Percentiles rank a stretch among this genome's conserved stretches.
Conservation (phyloP, 2,888 invertebrate genomes). For the Perdita meconis region DNA sequence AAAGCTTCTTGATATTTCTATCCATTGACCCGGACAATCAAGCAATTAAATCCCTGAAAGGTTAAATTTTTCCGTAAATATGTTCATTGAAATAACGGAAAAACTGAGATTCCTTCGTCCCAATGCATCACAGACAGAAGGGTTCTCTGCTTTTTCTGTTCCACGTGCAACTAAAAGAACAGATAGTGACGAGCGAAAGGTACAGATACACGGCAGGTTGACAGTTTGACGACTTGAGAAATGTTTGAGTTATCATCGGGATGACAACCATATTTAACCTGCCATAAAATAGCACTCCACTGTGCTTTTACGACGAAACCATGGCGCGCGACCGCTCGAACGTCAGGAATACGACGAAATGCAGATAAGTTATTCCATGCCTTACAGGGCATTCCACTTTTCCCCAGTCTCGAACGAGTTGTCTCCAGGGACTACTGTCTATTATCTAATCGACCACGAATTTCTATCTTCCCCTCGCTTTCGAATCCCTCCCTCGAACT, state of each 20-base stretch:
- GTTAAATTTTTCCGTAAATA: not conserved
- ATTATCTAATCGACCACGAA: slow-evolving; percentile 48
- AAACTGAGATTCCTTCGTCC: slow-evolving; percentile 23
- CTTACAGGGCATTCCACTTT: slow-evolving; percentile 57
- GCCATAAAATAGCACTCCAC: slow-evolving; percentile 69
- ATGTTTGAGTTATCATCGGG: slow-evolving; percentile 71
- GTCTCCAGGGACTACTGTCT: slow-evolving; percentile 24
- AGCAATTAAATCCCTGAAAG: not conserved
- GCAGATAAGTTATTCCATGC: slow-evolving; percentile 53
- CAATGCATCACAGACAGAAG: slow-evolving; percentile 24
- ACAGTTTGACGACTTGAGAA: slow-evolving; percentile 72
- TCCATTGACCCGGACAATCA: not conserved
- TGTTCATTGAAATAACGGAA: not conserved
- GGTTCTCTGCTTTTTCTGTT: slow-evolving; percentile 19
- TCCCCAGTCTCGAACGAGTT: slow-evolving; percentile 42
- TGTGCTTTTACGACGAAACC: slow-evolving; percentile 64
- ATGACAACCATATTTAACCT: slow-evolving; percentile 69
- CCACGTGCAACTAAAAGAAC: slow-evolving; percentile 26
- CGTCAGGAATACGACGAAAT: slow-evolving; percentile 35
- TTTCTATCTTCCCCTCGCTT: slow-evolving; percentile 20
- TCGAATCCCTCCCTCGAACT: slow-evolving; percentile 27
- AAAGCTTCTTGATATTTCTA: not conserved
- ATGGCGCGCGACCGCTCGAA: slow-evolving; percentile 24
- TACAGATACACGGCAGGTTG: slow-evolving; percentile 59
- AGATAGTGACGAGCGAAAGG: slow-evolving; percentile 64